Evolutionary conservation across 2,888 invertebrate species (phyloP).

Genomic region (Cremastinae sp.): DNA sequence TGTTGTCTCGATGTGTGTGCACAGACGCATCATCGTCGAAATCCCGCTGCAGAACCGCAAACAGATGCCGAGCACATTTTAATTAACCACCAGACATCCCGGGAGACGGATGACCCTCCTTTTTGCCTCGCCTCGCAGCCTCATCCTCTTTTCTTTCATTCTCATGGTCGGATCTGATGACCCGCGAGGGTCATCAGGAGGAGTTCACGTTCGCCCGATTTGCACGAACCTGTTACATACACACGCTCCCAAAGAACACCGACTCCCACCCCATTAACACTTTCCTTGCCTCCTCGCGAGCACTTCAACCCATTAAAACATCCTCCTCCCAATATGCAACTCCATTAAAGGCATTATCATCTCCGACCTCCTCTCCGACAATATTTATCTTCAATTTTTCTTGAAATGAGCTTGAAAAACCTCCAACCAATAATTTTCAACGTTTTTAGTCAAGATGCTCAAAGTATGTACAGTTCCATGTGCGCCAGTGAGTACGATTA

Average conservation of each 20-base stretch:
- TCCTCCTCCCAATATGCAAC: not conserved
- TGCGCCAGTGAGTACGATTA: too few relatives aligned
- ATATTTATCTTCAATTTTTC: too few relatives aligned
- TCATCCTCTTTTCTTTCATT: slow-evolving; percentile 27
- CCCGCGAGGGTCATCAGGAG: slow-evolving; percentile 47
- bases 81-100: slow-evolving; percentile 78
- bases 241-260: slow-evolving; percentile 38
- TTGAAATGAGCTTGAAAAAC: not conserved
- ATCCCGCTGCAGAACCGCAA: slow-evolving; percentile 52
- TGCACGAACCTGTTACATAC: slow-evolving; percentile 31
- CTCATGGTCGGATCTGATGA: slow-evolving; percentile 62
- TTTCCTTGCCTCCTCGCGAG: slow-evolving; percentile 39
- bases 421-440: too few relatives aligned
- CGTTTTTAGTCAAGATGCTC: too few relatives aligned
- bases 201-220: slow-evolving; percentile 29
- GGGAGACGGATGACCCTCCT: slow-evolving; percentile 76
- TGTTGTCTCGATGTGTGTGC: slow-evolving; percentile 5
- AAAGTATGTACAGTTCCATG: too few relatives aligned
- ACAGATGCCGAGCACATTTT: slow-evolving; percentile 79
- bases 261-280: slow-evolving; percentile 49
- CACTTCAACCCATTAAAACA: slow-evolving; percentile 5
- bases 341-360: not conserved
- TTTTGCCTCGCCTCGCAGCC: slow-evolving; percentile 56
- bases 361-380: too few relatives aligned
- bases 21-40: slow-evolving; percentile 37